Conservation (phyloP, 2,888 invertebrate species). For the Leptura quadrifasciata region DNA sequence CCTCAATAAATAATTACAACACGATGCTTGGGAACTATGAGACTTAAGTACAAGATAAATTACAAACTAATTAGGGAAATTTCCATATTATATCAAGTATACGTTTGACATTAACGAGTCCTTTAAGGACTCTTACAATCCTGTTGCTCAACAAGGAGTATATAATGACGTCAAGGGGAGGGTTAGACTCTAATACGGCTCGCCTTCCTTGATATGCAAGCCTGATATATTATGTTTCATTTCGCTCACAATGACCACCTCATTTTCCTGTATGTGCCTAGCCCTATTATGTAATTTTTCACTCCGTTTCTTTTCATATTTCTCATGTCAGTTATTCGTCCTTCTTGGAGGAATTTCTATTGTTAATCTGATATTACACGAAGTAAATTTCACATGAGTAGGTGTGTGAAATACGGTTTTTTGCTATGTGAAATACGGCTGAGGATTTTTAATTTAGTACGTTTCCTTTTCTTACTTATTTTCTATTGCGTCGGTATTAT, state of each 20-base stretch:
- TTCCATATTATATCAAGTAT: conserved; percentile 30
- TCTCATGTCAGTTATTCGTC: conserved; percentile 8
- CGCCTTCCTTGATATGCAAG: conserved; percentile 10
- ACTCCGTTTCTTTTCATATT: conserved; percentile 13
- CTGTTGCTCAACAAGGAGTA: conserved; percentile 39
- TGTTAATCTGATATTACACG: conserved; percentile 16
- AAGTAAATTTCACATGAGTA: neutral
- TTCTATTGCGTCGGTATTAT: neutral
- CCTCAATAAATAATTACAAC: conserved; percentile 20
- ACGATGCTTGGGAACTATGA: conserved; percentile 3
- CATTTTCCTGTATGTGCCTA: conserved; percentile 17
- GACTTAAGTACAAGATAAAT: conserved; percentile 38
- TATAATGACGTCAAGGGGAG: conserved; percentile 42
- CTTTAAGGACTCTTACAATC: conserved; percentile 43
- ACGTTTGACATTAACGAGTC: conserved; percentile 47
- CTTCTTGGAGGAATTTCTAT: conserved; percentile 13
- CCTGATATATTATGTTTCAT: conserved; percentile 41
- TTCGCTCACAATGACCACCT: conserved; percentile 24
- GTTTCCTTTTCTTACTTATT: neutral
- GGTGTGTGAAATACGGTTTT: conserved; percentile 7
- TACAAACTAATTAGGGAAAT: conserved; percentile 43
- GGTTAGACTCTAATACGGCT: conserved; percentile 33
- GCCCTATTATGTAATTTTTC: conserved; percentile 34
- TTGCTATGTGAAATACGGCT: neutral
- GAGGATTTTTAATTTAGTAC: neutral